These are phyloP conservation scores for Ophiodon elongatus DNA, from an alignment of 2,113 vertebrate genomes.

Conservation along the genomic window DNA sequence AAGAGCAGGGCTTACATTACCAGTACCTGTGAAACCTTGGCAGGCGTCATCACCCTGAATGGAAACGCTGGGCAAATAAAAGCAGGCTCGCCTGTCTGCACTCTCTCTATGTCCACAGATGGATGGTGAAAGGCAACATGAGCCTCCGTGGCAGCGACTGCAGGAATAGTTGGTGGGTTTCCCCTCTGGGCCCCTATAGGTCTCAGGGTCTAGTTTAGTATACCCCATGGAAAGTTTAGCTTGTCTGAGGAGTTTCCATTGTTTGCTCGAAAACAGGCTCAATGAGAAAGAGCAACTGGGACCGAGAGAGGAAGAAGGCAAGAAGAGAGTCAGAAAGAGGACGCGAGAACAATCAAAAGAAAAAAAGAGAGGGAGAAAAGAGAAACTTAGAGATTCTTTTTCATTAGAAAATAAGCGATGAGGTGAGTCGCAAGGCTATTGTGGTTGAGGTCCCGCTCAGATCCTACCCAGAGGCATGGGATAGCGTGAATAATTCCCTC, in stretches of 20 bases:
- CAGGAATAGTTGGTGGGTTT: constrained; percentile 65
- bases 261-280: constrained; percentile 32
- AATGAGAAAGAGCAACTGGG: constrained; percentile 35
- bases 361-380: neutral
- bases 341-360: constrained; percentile 29
- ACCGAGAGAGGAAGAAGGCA: neutral
- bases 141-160: constrained; percentile 61
- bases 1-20: constrained; percentile 76
- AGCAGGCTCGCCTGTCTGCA: constrained; percentile 82
- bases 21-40: constrained; percentile 82
- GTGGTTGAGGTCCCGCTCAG: constrained; percentile 31
- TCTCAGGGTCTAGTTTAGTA: constrained; percentile 47
- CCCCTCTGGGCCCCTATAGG: constrained; percentile 60
- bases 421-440: constrained; percentile 1
- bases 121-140: constrained; percentile 82
- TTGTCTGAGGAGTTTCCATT: constrained; percentile 72
- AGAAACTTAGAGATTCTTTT: constrained; percentile 42
- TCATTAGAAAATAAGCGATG: constrained; percentile 44
- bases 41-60: constrained; percentile 76
- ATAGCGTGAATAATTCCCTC: constrained; percentile 38
- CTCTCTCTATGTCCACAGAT: constrained; percentile 80
- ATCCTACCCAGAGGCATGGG: constrained; percentile 19
- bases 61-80: constrained; percentile 83
- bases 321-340: constrained; percentile 35
- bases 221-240: constrained; percentile 71